Percentiles rank a stretch among this genome's conserved stretches.
These are phyloP conservation scores for Pyxicephalus adspersus DNA, from an alignment of 2,113 vertebrate species.

Conservation along the genomic window DNA sequence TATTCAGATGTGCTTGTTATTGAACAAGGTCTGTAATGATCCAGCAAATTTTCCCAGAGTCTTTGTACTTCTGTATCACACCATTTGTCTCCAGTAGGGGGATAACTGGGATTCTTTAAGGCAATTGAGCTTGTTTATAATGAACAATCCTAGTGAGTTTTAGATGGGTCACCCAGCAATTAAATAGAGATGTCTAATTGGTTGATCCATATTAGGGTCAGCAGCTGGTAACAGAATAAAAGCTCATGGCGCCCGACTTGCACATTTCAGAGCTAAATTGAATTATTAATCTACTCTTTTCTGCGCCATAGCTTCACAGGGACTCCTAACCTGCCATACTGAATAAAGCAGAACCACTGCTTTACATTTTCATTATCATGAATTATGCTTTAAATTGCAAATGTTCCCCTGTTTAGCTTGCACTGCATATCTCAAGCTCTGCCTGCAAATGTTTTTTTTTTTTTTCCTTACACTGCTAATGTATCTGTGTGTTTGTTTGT, in stretches of 20 bases:
- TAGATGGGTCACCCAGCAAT: constrained; percentile 81
- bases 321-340: constrained; percentile 95
- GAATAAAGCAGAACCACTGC: constrained; percentile 95
- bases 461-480: constrained; percentile 59
- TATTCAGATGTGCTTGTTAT: constrained; percentile 78
- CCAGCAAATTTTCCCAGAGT: constrained; percentile 66
- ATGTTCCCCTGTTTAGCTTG: constrained; percentile 75
- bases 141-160: constrained; percentile 78
- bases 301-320: constrained; percentile 90
- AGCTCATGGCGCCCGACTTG: constrained; percentile 70
- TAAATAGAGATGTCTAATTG: constrained; percentile 95
- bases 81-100: constrained; percentile 66
- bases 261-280: constrained; percentile 90
- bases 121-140: constrained; percentile 70
- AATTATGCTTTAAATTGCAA: constrained; percentile 98
- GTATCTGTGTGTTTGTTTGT: constrained; percentile 58
- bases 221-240: constrained; percentile 85
- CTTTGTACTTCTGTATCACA: constrained; percentile 73
- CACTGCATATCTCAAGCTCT: constrained; percentile 58
- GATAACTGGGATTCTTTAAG: constrained; percentile 68
- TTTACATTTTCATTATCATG: constrained; percentile 99
- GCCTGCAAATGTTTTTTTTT: constrained; percentile 59
- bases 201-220: constrained; percentile 91
- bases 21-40: constrained; percentile 75
- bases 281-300: constrained; percentile 98